Conservation (phyloP, 92 coral and sea anemone genomes). For the Phymanthus crucifer region DNA sequence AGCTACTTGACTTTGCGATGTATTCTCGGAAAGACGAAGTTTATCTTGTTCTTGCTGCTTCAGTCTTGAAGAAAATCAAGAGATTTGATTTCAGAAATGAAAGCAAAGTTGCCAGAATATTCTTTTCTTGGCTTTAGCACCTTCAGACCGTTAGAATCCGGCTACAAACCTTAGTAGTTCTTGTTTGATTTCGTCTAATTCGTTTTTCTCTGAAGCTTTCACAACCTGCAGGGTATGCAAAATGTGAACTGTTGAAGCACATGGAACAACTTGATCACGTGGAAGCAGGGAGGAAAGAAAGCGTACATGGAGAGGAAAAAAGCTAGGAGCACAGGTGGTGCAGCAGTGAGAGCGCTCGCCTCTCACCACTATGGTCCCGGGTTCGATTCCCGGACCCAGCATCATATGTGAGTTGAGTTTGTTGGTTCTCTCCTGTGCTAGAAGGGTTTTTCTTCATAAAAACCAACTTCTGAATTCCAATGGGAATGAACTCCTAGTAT, state of each 20-base stretch:
- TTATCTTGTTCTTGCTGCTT: constrained; percentile 80
- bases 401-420: too few species aligned
- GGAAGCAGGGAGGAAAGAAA: too few species aligned
- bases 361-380: too few species aligned
- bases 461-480: too few species aligned
- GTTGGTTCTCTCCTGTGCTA: too few species aligned
- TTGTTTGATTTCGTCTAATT: constrained; percentile 78
- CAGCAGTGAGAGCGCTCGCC: too few species aligned
- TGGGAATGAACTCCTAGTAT: too few species aligned
- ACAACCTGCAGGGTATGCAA: constrained; percentile 60
- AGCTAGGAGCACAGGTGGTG: too few species aligned
- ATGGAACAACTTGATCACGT: too few species aligned
- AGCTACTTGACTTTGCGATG: background rate
- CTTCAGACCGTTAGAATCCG: background rate
- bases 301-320: background rate
- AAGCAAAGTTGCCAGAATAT: background rate
- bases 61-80: constrained; percentile 37
- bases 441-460: too few species aligned
- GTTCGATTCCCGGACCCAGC: too few species aligned
- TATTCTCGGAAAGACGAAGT: constrained; percentile 40
- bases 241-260: background rate
- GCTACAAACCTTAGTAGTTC: constrained; percentile 65
- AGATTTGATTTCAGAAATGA: background rate
- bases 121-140: background rate
- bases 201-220: constrained; percentile 76